phyloP scores from a whole-genome alignment of 2,888 invertebrate species.

The Tachina fera region DNA sequence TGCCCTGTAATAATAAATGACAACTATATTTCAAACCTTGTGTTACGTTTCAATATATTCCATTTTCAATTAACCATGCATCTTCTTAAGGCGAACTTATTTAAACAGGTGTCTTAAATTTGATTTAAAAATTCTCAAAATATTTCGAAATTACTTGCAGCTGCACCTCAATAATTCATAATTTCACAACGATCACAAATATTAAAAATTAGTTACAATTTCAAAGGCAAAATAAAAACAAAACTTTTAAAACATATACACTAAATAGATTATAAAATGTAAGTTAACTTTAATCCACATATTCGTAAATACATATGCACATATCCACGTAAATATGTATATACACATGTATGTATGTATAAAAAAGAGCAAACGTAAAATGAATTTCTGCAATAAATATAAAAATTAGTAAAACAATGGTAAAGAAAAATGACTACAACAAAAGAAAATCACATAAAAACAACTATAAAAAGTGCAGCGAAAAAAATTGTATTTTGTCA shows the following conservation, averaged over 20 bases:
- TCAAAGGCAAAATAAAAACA: conserved; percentile 30
- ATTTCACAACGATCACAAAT: conserved; percentile 27
- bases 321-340: neutral
- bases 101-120: conserved; percentile 59
- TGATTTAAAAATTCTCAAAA: conserved; percentile 32
- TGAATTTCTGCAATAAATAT: conserved; percentile 61
- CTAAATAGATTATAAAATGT: conserved; percentile 16
- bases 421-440: conserved; percentile 62
- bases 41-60: neutral
- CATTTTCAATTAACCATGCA: conserved; percentile 27
- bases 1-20: too few relatives aligned
- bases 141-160: conserved; percentile 63
- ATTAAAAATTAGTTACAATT: conserved; percentile 70
- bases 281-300: conserved; percentile 5
- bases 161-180: conserved; percentile 54
- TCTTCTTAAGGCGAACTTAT: conserved; percentile 19
- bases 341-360: neutral
- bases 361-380: conserved; percentile 52
- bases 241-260: conserved; percentile 30
- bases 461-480: conserved; percentile 41
- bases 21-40: too few relatives aligned
- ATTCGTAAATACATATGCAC: neutral
- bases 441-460: conserved; percentile 54
- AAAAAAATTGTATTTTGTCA: conserved; percentile 75
- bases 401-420: conserved; percentile 72